phyloP scores from a whole-genome alignment of 2,113 vertebrate genomes.

The Oryzias javanicus region DNA sequence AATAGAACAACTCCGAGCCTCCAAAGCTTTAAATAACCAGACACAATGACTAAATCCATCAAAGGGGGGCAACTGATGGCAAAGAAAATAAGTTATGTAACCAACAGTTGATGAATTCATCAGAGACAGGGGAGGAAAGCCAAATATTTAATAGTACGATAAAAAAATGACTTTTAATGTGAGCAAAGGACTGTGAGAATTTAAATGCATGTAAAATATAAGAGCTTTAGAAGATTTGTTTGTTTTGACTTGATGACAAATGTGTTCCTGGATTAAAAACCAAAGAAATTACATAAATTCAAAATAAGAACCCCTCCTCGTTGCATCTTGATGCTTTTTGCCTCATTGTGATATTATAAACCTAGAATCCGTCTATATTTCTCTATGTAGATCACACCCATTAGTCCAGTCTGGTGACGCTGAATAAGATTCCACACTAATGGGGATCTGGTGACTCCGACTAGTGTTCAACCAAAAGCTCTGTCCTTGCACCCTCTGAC shows the following conservation, averaged over 20 bases:
- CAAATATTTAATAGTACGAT: background rate
- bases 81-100: conserved; percentile 62
- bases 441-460: conserved; percentile 62
- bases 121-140: conserved; percentile 28
- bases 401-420: conserved; percentile 47
- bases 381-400: background rate
- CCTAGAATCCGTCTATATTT: too few relatives aligned
- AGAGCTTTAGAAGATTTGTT: too few relatives aligned
- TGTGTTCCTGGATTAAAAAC: too few relatives aligned
- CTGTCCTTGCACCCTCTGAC: conserved; percentile 46
- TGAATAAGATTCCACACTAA: conserved; percentile 54
- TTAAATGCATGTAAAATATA: too few relatives aligned
- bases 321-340: too few relatives aligned
- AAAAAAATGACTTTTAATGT: background rate
- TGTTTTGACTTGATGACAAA: too few relatives aligned
- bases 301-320: too few relatives aligned
- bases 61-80: conserved; percentile 20
- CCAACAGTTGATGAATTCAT: conserved; percentile 28
- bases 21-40: conserved; percentile 23
- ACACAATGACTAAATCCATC: conserved; percentile 40
- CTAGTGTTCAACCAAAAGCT: conserved; percentile 33
- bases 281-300: too few relatives aligned
- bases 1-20: conserved; percentile 37
- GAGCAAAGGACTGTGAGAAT: too few relatives aligned
- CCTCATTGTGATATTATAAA: too few relatives aligned